A percentile compares a stretch with the other conserved stretches of the same genome.
Evolutionary conservation across 2,113 vertebrate genomes (phyloP).

Genomic region (Scytalopus superciliaris): DNA sequence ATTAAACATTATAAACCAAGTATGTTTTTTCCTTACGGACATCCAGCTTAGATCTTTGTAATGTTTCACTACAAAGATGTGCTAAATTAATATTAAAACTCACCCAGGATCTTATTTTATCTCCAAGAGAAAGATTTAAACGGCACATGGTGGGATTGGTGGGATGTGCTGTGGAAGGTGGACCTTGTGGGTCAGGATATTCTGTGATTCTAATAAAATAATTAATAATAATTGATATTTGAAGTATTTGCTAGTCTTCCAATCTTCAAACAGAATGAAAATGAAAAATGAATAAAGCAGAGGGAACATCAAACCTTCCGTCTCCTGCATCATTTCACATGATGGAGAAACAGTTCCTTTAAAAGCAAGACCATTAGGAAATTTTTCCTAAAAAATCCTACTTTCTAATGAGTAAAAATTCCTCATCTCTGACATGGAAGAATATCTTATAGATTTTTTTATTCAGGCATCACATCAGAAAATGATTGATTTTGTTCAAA

Average conservation of each 20-base stretch:
- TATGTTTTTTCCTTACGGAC: background rate
- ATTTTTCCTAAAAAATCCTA: background rate
- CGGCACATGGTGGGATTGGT: too few species aligned
- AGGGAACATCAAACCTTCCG: background rate
- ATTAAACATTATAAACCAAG: background rate
- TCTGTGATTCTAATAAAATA: background rate
- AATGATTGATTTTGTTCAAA: background rate
- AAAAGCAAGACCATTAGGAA: background rate
- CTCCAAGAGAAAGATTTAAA: background rate
- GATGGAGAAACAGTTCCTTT: background rate
- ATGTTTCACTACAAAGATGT: background rate
- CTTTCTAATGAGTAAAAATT: background rate
- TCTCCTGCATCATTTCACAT: background rate
- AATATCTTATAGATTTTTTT: background rate
- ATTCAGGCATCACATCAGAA: background rate
- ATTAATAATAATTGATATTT: background rate
- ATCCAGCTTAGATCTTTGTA: background rate
- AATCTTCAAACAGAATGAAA: background rate
- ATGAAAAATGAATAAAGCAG: background rate
- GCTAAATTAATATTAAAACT: background rate
- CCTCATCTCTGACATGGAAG: background rate
- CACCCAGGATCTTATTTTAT: background rate
- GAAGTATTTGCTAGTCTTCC: background rate
- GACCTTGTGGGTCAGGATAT: background rate
- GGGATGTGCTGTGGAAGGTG: background rate